Conservation (phyloP, 2,113 vertebrate species). For the Ranitomeya imitator region DNA sequence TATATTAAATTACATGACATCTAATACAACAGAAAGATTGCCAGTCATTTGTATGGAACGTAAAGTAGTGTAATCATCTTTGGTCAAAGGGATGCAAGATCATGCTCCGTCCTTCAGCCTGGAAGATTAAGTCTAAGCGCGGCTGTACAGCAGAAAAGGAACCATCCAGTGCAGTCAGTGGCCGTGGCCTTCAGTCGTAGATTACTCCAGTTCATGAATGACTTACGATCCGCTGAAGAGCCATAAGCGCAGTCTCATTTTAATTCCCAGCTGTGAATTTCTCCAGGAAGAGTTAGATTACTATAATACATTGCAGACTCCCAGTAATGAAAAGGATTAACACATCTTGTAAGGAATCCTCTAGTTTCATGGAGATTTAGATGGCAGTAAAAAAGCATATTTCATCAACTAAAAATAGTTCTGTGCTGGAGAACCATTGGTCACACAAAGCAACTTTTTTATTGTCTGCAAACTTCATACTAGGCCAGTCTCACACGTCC, state of each 20-base stretch:
- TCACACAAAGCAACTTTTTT: not conserved
- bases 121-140: not conserved
- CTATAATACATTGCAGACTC: constrained; percentile 11
- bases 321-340: constrained; percentile 44
- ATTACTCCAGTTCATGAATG: not conserved
- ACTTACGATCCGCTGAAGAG: not conserved
- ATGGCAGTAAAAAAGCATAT: constrained; percentile 12
- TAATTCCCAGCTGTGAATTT: constrained; percentile 14
- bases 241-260: not conserved
- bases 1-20: not conserved
- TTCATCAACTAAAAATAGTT: not conserved
- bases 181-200: not conserved
- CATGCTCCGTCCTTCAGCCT: not conserved
- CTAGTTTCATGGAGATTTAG: constrained; percentile 31
- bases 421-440: not conserved
- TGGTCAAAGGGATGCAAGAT: not conserved
- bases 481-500: no score
- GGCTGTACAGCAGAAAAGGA: not conserved
- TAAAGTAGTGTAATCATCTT: not conserved
- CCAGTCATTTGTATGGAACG: not conserved
- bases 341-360: constrained; percentile 43
- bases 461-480: not conserved
- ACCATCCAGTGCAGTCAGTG: not conserved
- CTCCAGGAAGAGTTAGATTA: constrained; percentile 6
- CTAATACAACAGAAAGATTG: no score